These are phyloP conservation scores for Epinephelus cyanopodus DNA, from an alignment of 2,113 vertebrate genomes.

Conservation along the genomic window DNA sequence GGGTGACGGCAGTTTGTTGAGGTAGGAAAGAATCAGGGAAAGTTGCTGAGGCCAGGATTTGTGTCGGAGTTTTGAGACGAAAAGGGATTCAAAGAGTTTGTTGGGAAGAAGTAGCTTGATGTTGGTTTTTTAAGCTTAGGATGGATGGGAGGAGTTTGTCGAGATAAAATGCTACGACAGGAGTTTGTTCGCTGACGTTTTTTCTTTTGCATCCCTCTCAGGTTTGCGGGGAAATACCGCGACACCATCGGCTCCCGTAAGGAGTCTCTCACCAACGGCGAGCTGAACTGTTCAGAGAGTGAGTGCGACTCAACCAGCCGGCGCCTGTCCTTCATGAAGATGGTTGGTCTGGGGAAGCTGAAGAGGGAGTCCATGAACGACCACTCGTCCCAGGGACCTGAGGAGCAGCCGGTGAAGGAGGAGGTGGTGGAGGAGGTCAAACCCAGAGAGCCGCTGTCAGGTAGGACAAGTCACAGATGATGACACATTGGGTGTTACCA, in stretches of 20 bases:
- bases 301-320: slow-evolving; percentile 78
- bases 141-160: not conserved
- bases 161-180: not conserved
- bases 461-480: slow-evolving; percentile 74
- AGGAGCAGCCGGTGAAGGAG: slow-evolving; percentile 77
- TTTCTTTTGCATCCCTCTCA: slow-evolving; percentile 1
- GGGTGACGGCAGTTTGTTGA: not conserved
- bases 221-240: slow-evolving; percentile 82
- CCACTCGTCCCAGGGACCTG: slow-evolving; percentile 73
- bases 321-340: slow-evolving; percentile 87
- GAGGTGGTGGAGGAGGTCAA: slow-evolving; percentile 83
- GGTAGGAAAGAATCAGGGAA: slow-evolving; percentile 29
- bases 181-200: not conserved
- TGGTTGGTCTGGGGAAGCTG: slow-evolving; percentile 85
- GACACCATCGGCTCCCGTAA: slow-evolving; percentile 76
- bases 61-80: not conserved
- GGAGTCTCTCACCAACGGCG: slow-evolving; percentile 71
- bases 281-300: slow-evolving; percentile 69
- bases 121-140: too few species aligned
- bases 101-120: too few species aligned
- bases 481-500: too few species aligned
- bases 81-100: too few species aligned
- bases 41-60: not conserved
- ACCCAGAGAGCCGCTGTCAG: slow-evolving; percentile 89
- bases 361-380: slow-evolving; percentile 83